phyloP scores from a whole-genome alignment of 2,113 vertebrate species.

The Archilochus colubris region DNA sequence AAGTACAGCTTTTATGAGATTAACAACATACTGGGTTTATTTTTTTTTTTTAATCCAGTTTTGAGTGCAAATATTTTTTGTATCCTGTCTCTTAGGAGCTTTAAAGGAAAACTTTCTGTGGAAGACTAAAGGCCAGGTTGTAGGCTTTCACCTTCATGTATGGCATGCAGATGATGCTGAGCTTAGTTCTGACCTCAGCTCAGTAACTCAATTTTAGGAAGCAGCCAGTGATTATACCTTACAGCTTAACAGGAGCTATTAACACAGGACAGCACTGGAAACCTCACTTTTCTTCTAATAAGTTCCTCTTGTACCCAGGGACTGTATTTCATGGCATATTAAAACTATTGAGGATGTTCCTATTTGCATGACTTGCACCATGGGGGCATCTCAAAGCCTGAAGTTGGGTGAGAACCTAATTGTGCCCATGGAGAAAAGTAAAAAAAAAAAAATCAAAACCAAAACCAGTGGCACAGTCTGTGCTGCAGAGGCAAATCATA shows the following conservation, averaged over 20 bases:
- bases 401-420: background rate
- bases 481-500: background rate
- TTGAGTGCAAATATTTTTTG: background rate
- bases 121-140: background rate
- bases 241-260: background rate
- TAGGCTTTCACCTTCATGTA: background rate
- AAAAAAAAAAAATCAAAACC: background rate
- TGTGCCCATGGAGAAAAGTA: accelerated
- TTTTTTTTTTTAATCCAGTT: background rate
- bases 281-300: background rate
- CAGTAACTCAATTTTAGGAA: background rate
- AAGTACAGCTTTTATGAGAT: background rate
- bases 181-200: background rate
- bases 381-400: background rate
- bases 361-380: background rate
- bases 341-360: background rate
- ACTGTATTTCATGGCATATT: background rate
- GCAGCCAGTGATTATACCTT: background rate
- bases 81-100: background rate
- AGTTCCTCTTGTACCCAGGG: background rate
- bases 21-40: background rate
- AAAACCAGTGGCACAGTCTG: background rate
- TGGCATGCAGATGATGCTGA: background rate
- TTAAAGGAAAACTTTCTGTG: background rate
- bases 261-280: background rate